phyloP scores from a whole-genome alignment of 2,888 invertebrate species.

The Hemicrepidius hirtus region DNA sequence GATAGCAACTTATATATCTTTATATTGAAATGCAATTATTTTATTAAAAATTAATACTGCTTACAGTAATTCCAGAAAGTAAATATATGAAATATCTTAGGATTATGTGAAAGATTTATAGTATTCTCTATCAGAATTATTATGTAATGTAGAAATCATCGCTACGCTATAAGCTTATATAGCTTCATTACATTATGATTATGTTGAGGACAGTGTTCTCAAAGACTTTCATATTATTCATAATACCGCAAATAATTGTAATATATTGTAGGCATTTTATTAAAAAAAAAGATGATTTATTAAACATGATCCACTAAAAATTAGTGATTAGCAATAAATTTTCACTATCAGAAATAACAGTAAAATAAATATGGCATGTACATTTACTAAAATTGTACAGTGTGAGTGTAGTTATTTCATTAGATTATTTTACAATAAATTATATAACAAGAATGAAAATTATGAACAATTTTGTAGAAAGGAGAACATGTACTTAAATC shows the following conservation, averaged over 20 bases:
- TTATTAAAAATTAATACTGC: constrained; percentile 23
- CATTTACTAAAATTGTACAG: no score
- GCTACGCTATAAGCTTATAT: neutral
- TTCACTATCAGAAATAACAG: no score
- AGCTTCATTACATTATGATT: no score
- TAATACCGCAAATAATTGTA: no score
- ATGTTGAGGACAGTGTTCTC: no score
- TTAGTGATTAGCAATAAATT: no score
- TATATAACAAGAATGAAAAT: constrained; percentile 3
- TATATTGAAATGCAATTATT: constrained; percentile 25
- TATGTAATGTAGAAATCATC: constrained; percentile 3
- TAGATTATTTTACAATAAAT: neutral
- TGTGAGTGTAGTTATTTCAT: constrained; percentile 1
- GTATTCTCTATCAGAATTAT: constrained; percentile 4
- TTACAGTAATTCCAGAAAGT: constrained; percentile 14
- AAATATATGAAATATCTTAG: constrained; percentile 6
- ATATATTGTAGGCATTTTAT: no score
- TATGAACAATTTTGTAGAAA: constrained; percentile 23
- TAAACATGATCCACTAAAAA: no score
- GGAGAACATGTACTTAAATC: constrained; percentile 18
- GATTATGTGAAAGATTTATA: constrained; percentile 11
- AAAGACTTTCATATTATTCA: no score
- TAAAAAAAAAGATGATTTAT: no score
- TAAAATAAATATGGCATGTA: no score
- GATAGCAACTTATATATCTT: constrained; percentile 9